These are phyloP conservation scores for Vulpes vulpes DNA, from an alignment of 2,113 vertebrate genomes.

Conservation along the genomic window DNA sequence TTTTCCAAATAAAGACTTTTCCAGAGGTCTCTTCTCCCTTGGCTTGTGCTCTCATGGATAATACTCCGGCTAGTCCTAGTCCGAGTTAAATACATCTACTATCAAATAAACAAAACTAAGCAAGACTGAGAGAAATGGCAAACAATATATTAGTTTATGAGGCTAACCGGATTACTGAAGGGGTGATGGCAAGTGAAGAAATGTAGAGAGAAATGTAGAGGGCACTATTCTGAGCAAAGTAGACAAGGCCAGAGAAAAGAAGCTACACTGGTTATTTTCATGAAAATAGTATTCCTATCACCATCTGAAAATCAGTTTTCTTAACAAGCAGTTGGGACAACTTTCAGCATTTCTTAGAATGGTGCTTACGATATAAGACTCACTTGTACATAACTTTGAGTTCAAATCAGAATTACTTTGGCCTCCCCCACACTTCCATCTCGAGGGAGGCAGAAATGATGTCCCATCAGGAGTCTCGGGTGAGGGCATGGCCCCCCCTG, in stretches of 20 bases:
- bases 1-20: background rate
- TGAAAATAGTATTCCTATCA: slow-evolving; percentile 9
- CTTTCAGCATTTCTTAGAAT: slow-evolving; percentile 49
- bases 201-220: background rate
- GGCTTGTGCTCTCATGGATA: background rate
- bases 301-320: slow-evolving; percentile 18
- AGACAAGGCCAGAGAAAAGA: slow-evolving; percentile 31
- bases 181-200: slow-evolving; percentile 3
- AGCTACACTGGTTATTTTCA: slow-evolving; percentile 9
- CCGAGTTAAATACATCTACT: background rate
- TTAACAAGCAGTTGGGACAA: background rate
- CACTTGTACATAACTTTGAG: background rate
- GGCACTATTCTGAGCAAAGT: slow-evolving; percentile 7
- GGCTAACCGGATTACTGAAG: background rate
- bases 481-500: background rate
- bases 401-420: slow-evolving; percentile 46
- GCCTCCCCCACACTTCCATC: background rate
- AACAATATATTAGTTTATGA: background rate
- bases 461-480: background rate
- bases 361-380: slow-evolving; percentile 27
- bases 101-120: background rate
- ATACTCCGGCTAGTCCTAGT: background rate
- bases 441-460: background rate
- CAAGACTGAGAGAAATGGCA: background rate
- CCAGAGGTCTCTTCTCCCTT: background rate